Conservation (phyloP, 2,888 invertebrate genomes). For the Catocala sponsa region DNA sequence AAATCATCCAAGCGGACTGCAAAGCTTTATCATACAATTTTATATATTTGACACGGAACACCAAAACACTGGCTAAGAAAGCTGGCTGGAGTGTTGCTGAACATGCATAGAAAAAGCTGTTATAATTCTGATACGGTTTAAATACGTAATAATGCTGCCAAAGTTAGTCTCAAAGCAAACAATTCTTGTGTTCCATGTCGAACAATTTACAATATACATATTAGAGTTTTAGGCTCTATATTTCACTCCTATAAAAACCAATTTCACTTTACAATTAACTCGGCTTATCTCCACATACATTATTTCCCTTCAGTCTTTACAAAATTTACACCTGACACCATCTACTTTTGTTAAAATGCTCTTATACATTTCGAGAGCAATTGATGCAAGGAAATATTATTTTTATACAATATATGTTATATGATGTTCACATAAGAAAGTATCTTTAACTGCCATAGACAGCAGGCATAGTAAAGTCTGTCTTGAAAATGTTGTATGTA, state of each 20-base stretch:
- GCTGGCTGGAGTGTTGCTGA: background rate
- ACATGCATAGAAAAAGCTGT: slow-evolving; percentile 1
- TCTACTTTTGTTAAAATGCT: slow-evolving; percentile 15
- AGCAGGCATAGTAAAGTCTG: too few relatives aligned
- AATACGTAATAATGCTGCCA: slow-evolving; percentile 11
- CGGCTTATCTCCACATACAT: slow-evolving; percentile 56
- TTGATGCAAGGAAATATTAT: background rate
- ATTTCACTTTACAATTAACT: slow-evolving; percentile 54
- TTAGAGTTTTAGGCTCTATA: slow-evolving; percentile 54
- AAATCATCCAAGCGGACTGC: slow-evolving; percentile 50
- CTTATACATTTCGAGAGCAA: slow-evolving; percentile 6
- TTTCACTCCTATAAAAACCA: slow-evolving; percentile 61
- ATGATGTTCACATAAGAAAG: too few relatives aligned
- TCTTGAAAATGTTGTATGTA: too few relatives aligned
- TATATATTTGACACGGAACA: slow-evolving; percentile 32
- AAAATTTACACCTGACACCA: slow-evolving; percentile 49
- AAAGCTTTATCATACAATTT: slow-evolving; percentile 48
- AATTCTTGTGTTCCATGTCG: slow-evolving; percentile 31
- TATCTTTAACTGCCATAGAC: too few relatives aligned
- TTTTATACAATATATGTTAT: too few relatives aligned
- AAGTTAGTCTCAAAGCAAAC: slow-evolving; percentile 6
- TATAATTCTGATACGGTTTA: slow-evolving; percentile 2
- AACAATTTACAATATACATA: slow-evolving; percentile 43
- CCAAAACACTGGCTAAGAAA: slow-evolving; percentile 15
- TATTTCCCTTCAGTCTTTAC: slow-evolving; percentile 74